phyloP scores from a whole-genome alignment of 1,140 invertebrate genomes.

The Drosophila sechellia region DNA sequence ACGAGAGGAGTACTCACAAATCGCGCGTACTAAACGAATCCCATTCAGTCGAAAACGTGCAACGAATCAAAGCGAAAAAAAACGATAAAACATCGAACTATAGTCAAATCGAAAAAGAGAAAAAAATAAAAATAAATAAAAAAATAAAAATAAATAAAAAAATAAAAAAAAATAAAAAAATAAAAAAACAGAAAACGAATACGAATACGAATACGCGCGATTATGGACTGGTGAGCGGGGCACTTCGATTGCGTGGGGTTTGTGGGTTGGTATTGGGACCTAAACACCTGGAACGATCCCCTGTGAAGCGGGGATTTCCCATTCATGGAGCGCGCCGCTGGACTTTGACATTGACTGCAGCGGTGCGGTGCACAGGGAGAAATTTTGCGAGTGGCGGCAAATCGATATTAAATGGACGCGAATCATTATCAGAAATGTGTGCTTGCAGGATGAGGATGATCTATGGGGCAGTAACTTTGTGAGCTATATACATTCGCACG shows the following conservation, averaged over 20 bases:
- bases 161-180: not conserved
- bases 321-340: conserved; percentile 13
- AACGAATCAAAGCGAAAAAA: conserved; percentile 23
- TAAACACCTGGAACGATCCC: conserved; percentile 23
- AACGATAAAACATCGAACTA: conserved; percentile 3
- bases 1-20: conserved; percentile 40
- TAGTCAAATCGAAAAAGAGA: not conserved
- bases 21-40: conserved; percentile 22
- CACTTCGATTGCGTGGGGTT: too few relatives aligned
- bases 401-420: not conserved
- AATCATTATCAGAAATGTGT: not conserved
- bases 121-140: not conserved
- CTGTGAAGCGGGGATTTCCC: conserved; percentile 39
- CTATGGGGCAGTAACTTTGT: not conserved
- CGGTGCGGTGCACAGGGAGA: conserved; percentile 6
- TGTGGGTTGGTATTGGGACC: too few relatives aligned
- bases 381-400: not conserved
- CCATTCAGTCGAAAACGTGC: conserved; percentile 20
- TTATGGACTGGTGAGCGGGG: conserved; percentile 23
- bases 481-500: not conserved
- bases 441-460: too few relatives aligned
- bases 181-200: not conserved
- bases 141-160: conserved; percentile 1
- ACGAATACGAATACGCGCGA: not conserved
- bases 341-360: conserved; percentile 40